Conservation (phyloP, 2,888 invertebrate genomes). For the Phyllotreta cruciferae region DNA sequence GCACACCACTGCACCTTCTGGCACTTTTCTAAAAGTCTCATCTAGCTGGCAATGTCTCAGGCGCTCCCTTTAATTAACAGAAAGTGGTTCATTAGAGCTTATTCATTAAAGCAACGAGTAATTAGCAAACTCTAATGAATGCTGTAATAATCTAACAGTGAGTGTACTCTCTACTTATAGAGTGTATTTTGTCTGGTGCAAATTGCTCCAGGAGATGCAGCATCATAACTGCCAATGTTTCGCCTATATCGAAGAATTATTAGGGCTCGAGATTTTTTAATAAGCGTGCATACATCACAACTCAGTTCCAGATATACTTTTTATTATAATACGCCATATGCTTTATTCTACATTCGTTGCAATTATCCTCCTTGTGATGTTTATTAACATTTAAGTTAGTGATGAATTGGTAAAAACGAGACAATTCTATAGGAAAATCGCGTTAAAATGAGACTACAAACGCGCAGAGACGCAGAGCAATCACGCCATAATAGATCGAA, state of each 20-base stretch:
- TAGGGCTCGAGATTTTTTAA: not conserved
- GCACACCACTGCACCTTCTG: slow-evolving; percentile 40
- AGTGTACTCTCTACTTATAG: slow-evolving; percentile 54
- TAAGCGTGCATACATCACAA: not conserved
- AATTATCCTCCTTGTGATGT: too few species aligned
- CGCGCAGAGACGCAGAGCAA: not conserved
- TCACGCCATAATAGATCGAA: slow-evolving; percentile 23
- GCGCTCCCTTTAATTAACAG: slow-evolving; percentile 82
- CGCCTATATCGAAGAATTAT: not conserved
- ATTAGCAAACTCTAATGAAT: slow-evolving; percentile 88
- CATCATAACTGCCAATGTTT: slow-evolving; percentile 9
- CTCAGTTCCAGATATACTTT: too few species aligned
- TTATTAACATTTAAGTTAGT: too few species aligned
- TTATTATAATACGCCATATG: too few species aligned
- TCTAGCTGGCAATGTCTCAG: slow-evolving; percentile 57
- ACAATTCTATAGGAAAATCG: too few species aligned
- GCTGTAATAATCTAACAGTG: slow-evolving; percentile 77
- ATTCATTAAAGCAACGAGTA: slow-evolving; percentile 90
- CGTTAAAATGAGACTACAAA: not conserved
- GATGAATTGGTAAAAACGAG: too few species aligned
- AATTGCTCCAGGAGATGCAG: slow-evolving; percentile 42
- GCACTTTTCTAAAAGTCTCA: slow-evolving; percentile 55
- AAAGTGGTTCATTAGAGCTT: slow-evolving; percentile 91
- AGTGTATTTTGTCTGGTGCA: slow-evolving; percentile 48
- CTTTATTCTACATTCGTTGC: too few species aligned